A percentile compares a stretch with the other conserved stretches of the same genome.
phyloP scores from a whole-genome alignment of 2,113 vertebrate species.

The Sapayoa aenigma region DNA sequence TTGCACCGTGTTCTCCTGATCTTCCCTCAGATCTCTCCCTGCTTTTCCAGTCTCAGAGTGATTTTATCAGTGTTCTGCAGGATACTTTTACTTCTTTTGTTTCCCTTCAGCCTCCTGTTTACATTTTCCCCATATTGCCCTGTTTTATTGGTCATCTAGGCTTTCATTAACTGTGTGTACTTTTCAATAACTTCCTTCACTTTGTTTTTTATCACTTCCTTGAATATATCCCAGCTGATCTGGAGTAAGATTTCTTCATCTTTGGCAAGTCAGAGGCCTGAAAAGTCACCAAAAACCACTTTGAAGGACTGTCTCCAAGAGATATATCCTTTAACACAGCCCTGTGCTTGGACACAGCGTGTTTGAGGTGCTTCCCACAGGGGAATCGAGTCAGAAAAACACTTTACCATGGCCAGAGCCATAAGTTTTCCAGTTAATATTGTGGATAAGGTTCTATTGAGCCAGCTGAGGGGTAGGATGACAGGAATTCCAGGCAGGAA shows the following conservation, averaged over 20 bases:
- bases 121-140: background rate
- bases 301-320: background rate
- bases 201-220: conserved; percentile 54
- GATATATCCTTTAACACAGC: background rate
- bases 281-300: background rate
- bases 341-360: background rate
- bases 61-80: background rate
- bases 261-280: background rate
- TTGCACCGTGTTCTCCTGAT: background rate
- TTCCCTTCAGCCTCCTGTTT: conserved; percentile 29
- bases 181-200: conserved; percentile 50
- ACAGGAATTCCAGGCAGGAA: background rate
- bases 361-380: background rate
- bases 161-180: background rate
- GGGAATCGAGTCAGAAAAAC: background rate
- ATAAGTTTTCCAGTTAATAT: background rate
- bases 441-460: background rate
- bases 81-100: conserved; percentile 33
- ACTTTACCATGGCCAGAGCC: background rate
- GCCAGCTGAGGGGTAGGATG: accelerated
- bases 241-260: background rate
- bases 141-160: conserved; percentile 33
- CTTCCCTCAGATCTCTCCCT: background rate
- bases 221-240: conserved; percentile 8
- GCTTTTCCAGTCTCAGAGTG: background rate